phyloP scores from a whole-genome alignment of 2,888 invertebrate species.

The Crossocerus cetratus region DNA sequence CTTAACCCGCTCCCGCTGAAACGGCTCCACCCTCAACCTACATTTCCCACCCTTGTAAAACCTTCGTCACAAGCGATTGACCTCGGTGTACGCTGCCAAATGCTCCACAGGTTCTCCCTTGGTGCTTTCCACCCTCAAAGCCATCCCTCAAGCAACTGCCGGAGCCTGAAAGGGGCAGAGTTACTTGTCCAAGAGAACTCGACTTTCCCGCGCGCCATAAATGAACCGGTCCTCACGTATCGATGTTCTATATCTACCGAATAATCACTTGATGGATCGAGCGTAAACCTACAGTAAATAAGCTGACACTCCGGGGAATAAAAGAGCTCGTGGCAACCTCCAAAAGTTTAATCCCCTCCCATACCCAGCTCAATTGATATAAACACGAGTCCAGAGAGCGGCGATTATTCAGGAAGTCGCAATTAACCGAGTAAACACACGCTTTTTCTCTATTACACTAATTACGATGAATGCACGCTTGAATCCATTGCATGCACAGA shows the following conservation, averaged over 20 bases:
- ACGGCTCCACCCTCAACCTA: constrained; percentile 31
- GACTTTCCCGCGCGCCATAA: constrained; percentile 11
- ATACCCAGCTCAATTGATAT: not conserved
- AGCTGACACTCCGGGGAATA: too few relatives aligned
- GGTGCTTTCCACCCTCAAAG: constrained; percentile 40
- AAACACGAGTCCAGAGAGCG: not conserved
- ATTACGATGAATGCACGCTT: not conserved
- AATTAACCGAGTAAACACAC: not conserved
- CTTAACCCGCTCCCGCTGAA: constrained; percentile 34
- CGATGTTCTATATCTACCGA: too few relatives aligned
- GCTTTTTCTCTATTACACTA: not conserved
- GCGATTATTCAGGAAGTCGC: not conserved
- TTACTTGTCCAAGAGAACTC: constrained; percentile 33
- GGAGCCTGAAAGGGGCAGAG: constrained; percentile 33
- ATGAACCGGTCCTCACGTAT: not conserved
- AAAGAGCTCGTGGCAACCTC: too few relatives aligned
- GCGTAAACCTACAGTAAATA: too few relatives aligned
- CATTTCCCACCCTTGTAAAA: constrained; percentile 47
- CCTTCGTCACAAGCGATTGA: constrained; percentile 58
- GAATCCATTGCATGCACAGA: not conserved
- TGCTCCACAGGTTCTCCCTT: constrained; percentile 55
- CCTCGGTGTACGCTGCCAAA: constrained; percentile 53
- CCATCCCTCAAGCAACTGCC: constrained; percentile 43
- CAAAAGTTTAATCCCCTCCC: too few relatives aligned
- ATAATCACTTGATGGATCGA: too few relatives aligned